A percentile compares a stretch with the other conserved stretches of the same genome.
These are phyloP conservation scores for Rutilus rutilus DNA, from an alignment of 2,113 vertebrate genomes.

Conservation along the genomic window DNA sequence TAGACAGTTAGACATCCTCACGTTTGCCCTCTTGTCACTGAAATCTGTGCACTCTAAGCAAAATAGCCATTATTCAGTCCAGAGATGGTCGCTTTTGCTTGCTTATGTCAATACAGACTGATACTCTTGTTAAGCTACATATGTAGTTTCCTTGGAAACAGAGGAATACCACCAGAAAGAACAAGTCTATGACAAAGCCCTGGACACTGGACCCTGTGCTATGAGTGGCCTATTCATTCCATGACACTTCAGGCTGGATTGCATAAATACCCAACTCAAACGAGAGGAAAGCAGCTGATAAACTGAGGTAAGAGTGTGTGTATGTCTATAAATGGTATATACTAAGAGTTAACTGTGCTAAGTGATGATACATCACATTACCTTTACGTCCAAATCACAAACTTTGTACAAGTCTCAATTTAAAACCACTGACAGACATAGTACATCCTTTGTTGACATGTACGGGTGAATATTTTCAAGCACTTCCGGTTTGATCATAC, in stretches of 20 bases:
- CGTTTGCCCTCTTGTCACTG: too few relatives aligned
- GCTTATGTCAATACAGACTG: conserved; percentile 17
- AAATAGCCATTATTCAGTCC: background rate
- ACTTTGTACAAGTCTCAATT: background rate
- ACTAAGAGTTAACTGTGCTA: background rate
- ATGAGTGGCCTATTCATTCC: conserved; percentile 13
- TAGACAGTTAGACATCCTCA: too few relatives aligned
- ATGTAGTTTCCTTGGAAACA: conserved; percentile 48
- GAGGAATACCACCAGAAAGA: background rate
- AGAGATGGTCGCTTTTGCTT: background rate
- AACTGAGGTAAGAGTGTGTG: background rate
- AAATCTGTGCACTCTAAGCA: background rate
- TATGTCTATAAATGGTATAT: background rate
- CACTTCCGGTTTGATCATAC: conserved; percentile 14
- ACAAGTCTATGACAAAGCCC: conserved; percentile 16
- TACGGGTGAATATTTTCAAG: background rate
- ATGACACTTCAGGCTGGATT: conserved; percentile 10
- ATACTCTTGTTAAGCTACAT: conserved; percentile 28
- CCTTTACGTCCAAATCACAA: background rate
- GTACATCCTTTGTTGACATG: conserved; percentile 23
- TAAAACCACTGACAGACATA: background rate
- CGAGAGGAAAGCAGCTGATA: background rate
- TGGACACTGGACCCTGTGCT: conserved; percentile 11
- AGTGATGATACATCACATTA: background rate
- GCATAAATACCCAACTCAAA: background rate